Base-by-base conservation (phyloP, 2,888 invertebrate genomes). In the Drosophila nr. perissopoda region DNA sequence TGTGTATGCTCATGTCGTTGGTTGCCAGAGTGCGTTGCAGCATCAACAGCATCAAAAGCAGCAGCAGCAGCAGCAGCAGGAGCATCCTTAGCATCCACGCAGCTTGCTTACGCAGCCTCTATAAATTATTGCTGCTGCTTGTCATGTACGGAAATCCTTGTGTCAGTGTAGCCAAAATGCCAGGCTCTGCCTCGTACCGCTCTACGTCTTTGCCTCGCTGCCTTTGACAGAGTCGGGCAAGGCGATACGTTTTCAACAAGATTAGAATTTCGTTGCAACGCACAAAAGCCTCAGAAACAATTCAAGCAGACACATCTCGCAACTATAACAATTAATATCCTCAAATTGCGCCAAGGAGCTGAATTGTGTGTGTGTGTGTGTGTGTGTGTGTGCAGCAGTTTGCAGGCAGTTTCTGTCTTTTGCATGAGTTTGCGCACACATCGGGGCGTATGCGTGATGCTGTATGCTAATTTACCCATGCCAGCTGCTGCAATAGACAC, bases 101-200 rank as follows among this genome's bases (percentile, higher is more conserved):
- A 87, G 81, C 84, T 86, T 82, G 85, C 74, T 76, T 85, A 83
- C 86, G 82, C 85, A 86, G 87, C 85, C 76, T 85, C 90, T 81
- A 91, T 91, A 91, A 91, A 91, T 91, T 91, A 91, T 91, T 88
- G 91, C 91, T 89, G 89, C 89, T 88, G 88, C 90, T 88, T 91
- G 91, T 91, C 91, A 91, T 91, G 91, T 91, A 84, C 89, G 88
- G 83, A 91, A 91, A 91, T 91, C 91, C 91, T 85, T 82, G 84
- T 91, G 91, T 91, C 90, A 91, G 89, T 91, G 89, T 88, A 89
- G 83, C 90, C 88, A 64, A 84, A 81, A 83, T 84, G 79, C 80
- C 82, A 71, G 70, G 58, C 61, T 59, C 64, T 33, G 2, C 4
- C 38, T 33, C 33, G 36, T 7, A 3, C 16, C 46, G 5, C 29